phyloP scores from a whole-genome alignment of 1,140 invertebrate genomes.

The Propsilocerus akamusi region DNA sequence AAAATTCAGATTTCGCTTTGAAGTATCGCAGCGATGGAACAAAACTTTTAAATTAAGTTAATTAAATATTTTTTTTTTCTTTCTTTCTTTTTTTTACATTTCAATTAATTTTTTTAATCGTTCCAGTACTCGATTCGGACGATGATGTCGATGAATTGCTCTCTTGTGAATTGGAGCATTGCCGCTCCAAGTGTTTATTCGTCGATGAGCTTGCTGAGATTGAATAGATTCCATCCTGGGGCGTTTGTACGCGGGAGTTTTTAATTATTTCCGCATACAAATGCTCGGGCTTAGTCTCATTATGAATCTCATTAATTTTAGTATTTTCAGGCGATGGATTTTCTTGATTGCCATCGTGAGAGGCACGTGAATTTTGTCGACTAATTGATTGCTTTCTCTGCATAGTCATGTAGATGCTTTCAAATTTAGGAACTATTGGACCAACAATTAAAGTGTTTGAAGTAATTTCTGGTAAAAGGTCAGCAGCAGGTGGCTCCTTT shows the following conservation, averaged over 20 bases:
- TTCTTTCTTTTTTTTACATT: no score
- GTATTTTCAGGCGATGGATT: not conserved
- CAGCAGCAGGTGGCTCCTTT: conserved; percentile 21
- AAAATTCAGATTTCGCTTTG: no score
- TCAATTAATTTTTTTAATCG: conserved; percentile 1
- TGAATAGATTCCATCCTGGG: conserved; percentile 1
- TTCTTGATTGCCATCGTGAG: not conserved
- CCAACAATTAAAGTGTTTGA: conserved; percentile 30
- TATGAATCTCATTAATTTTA: no score
- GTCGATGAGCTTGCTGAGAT: not conserved
- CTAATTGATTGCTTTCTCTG: not conserved
- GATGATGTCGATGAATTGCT: conserved; percentile 2
- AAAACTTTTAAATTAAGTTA: no score
- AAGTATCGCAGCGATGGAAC: no score
- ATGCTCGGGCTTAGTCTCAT: no score
- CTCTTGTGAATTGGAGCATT: not conserved
- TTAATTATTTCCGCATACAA: not conserved
- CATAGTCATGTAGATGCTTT: conserved; percentile 9
- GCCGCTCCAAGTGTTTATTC: not conserved
- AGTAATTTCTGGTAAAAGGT: conserved; percentile 22
- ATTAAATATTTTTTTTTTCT: no score
- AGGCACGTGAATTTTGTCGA: not conserved
- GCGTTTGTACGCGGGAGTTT: not conserved
- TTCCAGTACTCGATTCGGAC: not conserved
- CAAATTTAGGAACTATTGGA: conserved; percentile 35